phyloP scores from a whole-genome alignment of 64 coral and sea anemone species.

The Actinia equina region DNA sequence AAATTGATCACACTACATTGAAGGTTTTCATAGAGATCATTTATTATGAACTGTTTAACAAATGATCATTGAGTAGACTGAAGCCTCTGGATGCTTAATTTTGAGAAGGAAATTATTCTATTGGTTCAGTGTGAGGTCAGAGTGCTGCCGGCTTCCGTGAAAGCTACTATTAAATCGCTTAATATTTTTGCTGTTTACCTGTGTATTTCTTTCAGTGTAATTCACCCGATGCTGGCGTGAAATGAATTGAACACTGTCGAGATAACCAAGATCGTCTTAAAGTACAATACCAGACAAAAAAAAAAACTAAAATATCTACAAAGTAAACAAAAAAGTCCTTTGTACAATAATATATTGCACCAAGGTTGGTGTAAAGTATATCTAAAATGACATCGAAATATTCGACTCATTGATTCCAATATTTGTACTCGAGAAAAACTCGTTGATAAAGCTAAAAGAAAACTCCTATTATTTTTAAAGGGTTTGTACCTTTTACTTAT shows the following conservation, averaged over 20 bases:
- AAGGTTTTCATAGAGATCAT: neutral
- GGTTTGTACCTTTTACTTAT: neutral
- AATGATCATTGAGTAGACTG: neutral
- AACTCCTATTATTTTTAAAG: neutral
- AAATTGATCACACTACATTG: neutral
- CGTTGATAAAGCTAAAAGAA: neutral
- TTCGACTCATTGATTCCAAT: neutral
- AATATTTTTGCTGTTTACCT: neutral
- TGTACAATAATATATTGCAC: constrained; percentile 2
- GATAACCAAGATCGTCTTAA: neutral
- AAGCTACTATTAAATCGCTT: neutral
- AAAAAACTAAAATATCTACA: neutral
- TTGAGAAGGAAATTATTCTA: neutral
- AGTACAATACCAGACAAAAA: neutral
- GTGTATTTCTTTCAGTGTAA: neutral
- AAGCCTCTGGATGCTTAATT: neutral
- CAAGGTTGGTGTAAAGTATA: neutral
- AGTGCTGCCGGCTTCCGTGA: neutral
- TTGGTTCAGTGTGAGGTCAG: neutral
- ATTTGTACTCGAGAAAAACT: neutral
- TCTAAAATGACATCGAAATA: neutral
- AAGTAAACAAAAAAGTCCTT: neutral
- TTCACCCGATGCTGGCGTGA: neutral
- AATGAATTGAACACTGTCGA: neutral
- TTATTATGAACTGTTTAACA: neutral